Evolutionary conservation across 1,140 invertebrate species (phyloP), one percentile per base, ranked within the genome.

Genomic region (Lordiphosa collinella): DNA sequence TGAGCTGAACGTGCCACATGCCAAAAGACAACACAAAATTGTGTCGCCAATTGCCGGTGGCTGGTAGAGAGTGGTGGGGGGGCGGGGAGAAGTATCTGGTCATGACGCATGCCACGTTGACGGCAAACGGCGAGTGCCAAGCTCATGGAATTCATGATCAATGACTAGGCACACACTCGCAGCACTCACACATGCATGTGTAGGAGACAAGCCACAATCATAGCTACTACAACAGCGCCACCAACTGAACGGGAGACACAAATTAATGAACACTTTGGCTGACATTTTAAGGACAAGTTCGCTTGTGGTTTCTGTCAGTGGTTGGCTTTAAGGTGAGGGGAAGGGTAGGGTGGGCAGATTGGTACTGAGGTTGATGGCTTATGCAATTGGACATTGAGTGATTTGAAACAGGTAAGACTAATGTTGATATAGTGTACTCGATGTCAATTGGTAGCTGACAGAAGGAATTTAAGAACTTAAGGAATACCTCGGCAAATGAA

Each of bases 281-380:
- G 78, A 84, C 78, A 84, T 84, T 84, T 84, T 84, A 84, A 84
- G 78, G 78, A 84, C 78, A 84, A 84, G 78, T 84, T 84, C 78
- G 40, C 47, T 64, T 61, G 48, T 36, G 53, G 43, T 51, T 44
- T 60, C 40, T 22, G 46, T 29, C 13, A 25, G 14, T 16, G 48
- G 29, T 36, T 40, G 36, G 53, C 49, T 46, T 35, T 55, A n/a
- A n/a, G n/a, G 40, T 16, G n/a, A 18, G 6, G 10, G 13, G 8
- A 13, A 8, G 34, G 25, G 35, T 25, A 16, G 11, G 16, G 9
- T 3, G 5, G 14, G 0, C 1, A 5, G 31, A 16, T n/a, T 12
- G 41, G 22, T 43, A 37, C 64, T 35, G 38, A 40, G 55, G 49
- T 80, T 80, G 75, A 80, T 75, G 59, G 49, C 65, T 63, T 68